Evolutionary conservation across 2,113 vertebrate species (phyloP).

Genomic region (Megaceryle maxima): DNA sequence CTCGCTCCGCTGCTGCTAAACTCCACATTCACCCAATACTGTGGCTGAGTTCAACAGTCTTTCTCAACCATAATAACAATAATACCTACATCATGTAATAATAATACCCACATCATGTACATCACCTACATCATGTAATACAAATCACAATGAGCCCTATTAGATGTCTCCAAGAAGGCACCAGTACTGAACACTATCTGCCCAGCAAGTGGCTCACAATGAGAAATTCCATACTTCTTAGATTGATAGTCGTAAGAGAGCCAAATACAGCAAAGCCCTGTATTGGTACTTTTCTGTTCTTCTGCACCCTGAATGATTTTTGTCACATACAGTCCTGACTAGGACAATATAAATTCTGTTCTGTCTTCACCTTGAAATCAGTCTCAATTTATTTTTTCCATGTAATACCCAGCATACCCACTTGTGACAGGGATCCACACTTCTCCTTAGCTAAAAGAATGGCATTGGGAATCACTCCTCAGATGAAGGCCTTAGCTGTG

Average conservation of each 20-base stretch:
- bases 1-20: not conserved
- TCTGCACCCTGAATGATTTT: not conserved
- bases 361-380: not conserved
- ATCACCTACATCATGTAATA: not conserved
- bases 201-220: accelerated
- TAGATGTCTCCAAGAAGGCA: not conserved
- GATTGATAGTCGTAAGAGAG: not conserved
- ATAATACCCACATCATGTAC: not conserved
- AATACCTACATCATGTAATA: not conserved
- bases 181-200: not conserved
- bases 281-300: not conserved
- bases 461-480: not conserved
- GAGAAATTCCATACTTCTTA: not conserved
- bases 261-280: not conserved
- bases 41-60: not conserved
- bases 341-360: not conserved
- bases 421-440: not conserved
- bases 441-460: not conserved
- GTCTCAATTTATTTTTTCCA: not conserved
- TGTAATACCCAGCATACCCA: not conserved
- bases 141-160: not conserved
- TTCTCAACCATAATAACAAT: not conserved
- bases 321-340: not conserved
- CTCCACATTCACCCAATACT: not conserved
- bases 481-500: not conserved